Percentiles rank a stretch among this genome's conserved stretches.
phyloP scores from a whole-genome alignment of 2,888 invertebrate species.

The Anarsia innoxiella region DNA sequence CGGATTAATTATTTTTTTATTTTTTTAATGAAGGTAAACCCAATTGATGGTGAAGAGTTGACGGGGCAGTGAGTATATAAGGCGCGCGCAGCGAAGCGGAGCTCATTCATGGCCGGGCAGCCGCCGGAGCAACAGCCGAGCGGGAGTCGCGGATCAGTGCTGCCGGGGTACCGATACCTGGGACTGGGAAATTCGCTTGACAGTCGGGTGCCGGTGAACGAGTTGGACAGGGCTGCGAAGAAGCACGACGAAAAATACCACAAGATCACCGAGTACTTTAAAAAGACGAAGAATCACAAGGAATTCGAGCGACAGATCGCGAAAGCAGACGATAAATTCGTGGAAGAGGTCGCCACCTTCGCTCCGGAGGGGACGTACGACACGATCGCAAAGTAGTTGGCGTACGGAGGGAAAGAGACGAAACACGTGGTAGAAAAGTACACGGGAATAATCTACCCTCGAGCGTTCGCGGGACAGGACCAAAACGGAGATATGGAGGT shows the following conservation, averaged over 20 bases:
- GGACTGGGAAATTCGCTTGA: slow-evolving; percentile 13
- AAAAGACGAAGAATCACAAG: slow-evolving; percentile 6
- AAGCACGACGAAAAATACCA: slow-evolving; percentile 9
- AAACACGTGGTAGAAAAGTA: not conserved
- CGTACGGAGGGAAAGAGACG: slow-evolving; percentile 1
- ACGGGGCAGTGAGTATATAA: too few species aligned
- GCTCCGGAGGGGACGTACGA: not conserved
- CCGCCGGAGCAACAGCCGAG: too few species aligned
- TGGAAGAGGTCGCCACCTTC: not conserved
- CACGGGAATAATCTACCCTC: not conserved
- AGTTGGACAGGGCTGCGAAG: not conserved
- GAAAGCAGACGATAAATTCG: slow-evolving; percentile 2
- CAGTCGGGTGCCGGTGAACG: slow-evolving; percentile 11
- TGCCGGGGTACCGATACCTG: slow-evolving; percentile 15
- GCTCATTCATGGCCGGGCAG: too few species aligned
- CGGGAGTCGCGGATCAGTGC: too few species aligned
- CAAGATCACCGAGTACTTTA: slow-evolving; percentile 8
- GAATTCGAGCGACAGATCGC: slow-evolving; percentile 4
- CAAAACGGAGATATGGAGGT: too few species aligned
- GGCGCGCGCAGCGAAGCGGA: too few species aligned
- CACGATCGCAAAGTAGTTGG: not conserved
- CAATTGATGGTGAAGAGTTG: too few species aligned
- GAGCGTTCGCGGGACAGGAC: not conserved
- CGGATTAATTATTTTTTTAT: too few species aligned
- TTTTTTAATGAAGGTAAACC: too few species aligned